These are phyloP conservation scores for Aleiodes sp. DNA, from an alignment of 1,140 invertebrate species.

Conservation along the genomic window DNA sequence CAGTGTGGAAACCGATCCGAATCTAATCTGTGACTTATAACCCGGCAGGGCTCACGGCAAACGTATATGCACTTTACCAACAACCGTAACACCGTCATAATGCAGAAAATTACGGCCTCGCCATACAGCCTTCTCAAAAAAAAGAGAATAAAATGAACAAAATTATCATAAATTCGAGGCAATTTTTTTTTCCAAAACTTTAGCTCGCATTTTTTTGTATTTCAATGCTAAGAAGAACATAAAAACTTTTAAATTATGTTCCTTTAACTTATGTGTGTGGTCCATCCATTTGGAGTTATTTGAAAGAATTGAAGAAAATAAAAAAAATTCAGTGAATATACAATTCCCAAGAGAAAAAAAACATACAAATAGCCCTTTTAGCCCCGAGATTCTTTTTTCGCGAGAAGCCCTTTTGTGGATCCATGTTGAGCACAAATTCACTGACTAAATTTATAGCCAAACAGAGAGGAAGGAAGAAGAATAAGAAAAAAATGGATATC, in stretches of 20 bases:
- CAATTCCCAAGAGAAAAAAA: no score
- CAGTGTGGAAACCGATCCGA: constrained; percentile 46
- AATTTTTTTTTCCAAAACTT: background rate
- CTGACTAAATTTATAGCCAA: no score
- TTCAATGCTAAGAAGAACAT: background rate
- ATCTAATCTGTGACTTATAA: constrained; percentile 56
- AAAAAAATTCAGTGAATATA: background rate
- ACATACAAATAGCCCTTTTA: no score
- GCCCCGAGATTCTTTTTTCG: no score
- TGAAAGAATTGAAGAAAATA: background rate
- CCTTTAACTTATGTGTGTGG: background rate
- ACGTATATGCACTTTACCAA: constrained; percentile 17
- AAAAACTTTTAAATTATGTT: constrained; percentile 7
- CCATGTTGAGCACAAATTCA: no score
- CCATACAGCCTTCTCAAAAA: background rate
- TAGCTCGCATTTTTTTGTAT: background rate
- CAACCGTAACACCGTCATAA: constrained; percentile 16
- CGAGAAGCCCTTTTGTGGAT: no score
- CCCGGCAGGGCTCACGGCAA: constrained; percentile 33
- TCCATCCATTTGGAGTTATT: background rate
- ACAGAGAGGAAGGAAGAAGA: no score
- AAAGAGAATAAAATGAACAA: background rate
- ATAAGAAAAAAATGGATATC: no score
- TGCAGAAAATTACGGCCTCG: constrained; percentile 11
- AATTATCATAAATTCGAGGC: background rate